Evolutionary conservation across 2,113 vertebrate genomes (phyloP), one percentile per base, ranked within the genome.

Genomic region (Chionis minor): DNA sequence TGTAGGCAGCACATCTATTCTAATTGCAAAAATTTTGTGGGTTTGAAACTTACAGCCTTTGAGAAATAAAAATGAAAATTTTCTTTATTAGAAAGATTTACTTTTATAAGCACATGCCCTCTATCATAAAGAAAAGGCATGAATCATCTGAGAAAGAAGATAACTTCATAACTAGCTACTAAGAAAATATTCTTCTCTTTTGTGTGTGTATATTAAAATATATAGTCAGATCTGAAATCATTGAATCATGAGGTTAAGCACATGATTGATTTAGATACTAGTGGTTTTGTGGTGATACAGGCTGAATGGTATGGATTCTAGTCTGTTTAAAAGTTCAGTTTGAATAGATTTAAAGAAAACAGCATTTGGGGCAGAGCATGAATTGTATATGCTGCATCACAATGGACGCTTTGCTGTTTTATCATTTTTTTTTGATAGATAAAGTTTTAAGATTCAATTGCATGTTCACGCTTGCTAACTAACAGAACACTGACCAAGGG

Each of bases 391-490:
- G 47, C 28, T 42, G 23, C 49, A 38, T 58, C 61, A 47, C 58
- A 35, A 40, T 0, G 0, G 4, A 5, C 5, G 2, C 61, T 82
- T 56, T 70, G 69, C 22, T 47, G 13, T 27, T 81, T 51, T 49
- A 40, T 17, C 26, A n/a, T 14, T 19, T 0, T 22, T 73, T 55
- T 65, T 52, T 71, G 30, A 17, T 54, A 75, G 23, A 8, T 23
- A 77, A 30, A 88, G 6, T 5, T 69, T 86, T 72, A n/a, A 69
- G 51, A n/a, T 63, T 59, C 52, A 45, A 28, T 86, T 85, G 8
- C 32, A 14, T 6, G 2, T 63, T 94, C 58, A 17, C 22, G 81
- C n/a, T 73, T 89, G 69, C 63, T 78, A 74, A 40, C 24, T 17
- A 27, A 73, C 18, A 70, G 17, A 91, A 40, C 19, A 10, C 28